Base-by-base conservation (phyloP, 2,113 vertebrate genomes). In the Myotis brandtii region DNA sequence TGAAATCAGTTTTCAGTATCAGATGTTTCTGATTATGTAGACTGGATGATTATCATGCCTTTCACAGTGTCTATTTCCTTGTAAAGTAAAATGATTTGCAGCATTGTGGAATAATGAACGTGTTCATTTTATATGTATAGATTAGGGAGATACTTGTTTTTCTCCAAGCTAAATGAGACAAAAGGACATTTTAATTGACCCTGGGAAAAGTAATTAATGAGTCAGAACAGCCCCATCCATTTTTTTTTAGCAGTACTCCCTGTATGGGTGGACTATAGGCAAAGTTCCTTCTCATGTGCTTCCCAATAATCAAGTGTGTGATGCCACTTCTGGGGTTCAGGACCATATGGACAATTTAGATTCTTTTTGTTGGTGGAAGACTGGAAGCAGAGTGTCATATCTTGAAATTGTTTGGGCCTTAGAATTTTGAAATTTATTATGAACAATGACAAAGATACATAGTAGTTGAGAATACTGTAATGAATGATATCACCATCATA, bases 111-210 rank as follows among this genome's bases (percentile, higher is more conserved):
- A 95, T 84, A 86, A 84, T 72, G 46, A 64, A 88, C 9, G 90
- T 95, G 50, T 72, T 96, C 25, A 82, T 77, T 91, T 73, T 91
- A 70, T 70, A 88, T 62, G 48, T 70, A 56, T 48, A 54, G 52
- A 88, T 92, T 87, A 96, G n/a, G 34, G 20, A 75, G 48, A 86
- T 96, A 67, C 32, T 86, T 91, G 37, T 72, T 93, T 14, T 87
- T 88, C 62, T 95, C 32, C 18, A 94, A 95, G 81, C 9, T 97
- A 94, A 93, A 91, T 84, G 90, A 97, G 48, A 59, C 50, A 83
- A 96, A 96, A 93, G 13, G 56, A 94, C 93, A 70, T 95, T 86
- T 92, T 89, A 96, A 94, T 81, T 48, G 23, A 30, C 92, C 21
- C 21, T 89, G 37, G 75, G 50, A 84, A 96, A 94, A 64, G 23